These are phyloP conservation scores for Dendrolimus punctatus DNA, from an alignment of 1,140 invertebrate genomes.

Conservation along the genomic window DNA sequence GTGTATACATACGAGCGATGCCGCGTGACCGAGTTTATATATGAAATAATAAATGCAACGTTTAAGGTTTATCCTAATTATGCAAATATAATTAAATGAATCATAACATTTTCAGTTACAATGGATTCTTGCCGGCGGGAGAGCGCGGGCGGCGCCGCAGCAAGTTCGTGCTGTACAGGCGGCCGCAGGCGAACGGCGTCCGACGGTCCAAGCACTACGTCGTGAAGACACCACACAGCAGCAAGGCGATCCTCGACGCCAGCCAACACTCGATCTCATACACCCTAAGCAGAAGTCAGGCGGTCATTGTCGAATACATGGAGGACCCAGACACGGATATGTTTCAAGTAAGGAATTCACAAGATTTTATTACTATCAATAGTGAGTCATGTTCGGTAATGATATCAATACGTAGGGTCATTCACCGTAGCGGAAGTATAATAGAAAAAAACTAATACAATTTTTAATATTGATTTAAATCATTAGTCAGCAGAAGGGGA, in stretches of 20 bases:
- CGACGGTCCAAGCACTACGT: constrained; percentile 96
- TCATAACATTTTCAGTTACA: constrained; percentile 80
- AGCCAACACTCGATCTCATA: constrained; percentile 97
- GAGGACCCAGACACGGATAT: constrained; percentile 96
- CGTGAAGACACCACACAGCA: constrained; percentile 91
- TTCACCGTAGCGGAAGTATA: too few relatives aligned
- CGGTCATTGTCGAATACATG: constrained; percentile 97
- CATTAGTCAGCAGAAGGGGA: too few relatives aligned
- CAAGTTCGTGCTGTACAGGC: constrained; percentile 93
- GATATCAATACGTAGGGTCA: too few relatives aligned
- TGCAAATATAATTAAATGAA: background rate
- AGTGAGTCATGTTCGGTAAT: too few relatives aligned
- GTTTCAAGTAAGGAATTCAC: constrained; percentile 87
- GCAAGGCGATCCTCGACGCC: constrained; percentile 92
- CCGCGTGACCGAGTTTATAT: too few relatives aligned
- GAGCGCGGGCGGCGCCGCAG: constrained; percentile 93
- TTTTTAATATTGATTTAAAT: too few relatives aligned
- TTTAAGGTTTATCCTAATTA: too few relatives aligned
- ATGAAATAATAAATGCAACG: too few relatives aligned
- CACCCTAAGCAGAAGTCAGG: constrained; percentile 95
- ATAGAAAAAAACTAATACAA: too few relatives aligned
- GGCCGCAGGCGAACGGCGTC: constrained; percentile 91
- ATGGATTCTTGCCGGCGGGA: constrained; percentile 93
- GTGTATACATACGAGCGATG: too few relatives aligned
- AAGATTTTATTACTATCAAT: too few relatives aligned